Evolutionary conservation across 2,797 vertebrate species (phyloP), one percentile per base, ranked within the genome.

Genomic region (Zalophus californianus): DNA sequence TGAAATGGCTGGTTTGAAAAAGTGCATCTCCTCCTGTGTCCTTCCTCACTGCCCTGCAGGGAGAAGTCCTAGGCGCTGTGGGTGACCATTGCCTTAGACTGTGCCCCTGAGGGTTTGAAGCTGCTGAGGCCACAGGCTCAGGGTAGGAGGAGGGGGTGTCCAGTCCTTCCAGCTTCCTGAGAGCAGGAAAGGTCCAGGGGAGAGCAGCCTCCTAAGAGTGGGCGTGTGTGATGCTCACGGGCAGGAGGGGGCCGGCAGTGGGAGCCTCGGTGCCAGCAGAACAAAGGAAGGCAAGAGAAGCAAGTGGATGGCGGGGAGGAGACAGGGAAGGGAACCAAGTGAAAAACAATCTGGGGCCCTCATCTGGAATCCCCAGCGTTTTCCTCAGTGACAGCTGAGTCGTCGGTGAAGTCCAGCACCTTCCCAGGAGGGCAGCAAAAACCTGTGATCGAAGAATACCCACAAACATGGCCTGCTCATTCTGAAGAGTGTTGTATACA

Each of bases 231-330:
- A 44, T 35, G 14, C 29, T 54, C 8, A 1, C 1, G 3, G 15
- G 20, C 16, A 27, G 15, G 12, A 38, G 29, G 56, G n/a, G 32
- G 27, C 56, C 0, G 0, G 35, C 0, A 1, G 0, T 4, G 50
- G 91, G 20, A n/a, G 60, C 41, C 0, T 23, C 4, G 15, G 35
- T 8, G n/a, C 16, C 54, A 29, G 64, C n/a, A 41, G 23, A 72
- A 13, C 8, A 14, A 29, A 77, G 70, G 56, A 35, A 73, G 54
- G 32, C 72, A 48, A 13, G 38, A 29, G 54, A 41, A 52, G 52
- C 27, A 20, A 12, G 78, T 52, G 7, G 23, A 14, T 2, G 2
- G 23, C 2, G 20, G 62, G 86, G 32, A 27, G 52, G 32, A 35
- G 4, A 9, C 62, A 27, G 21, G 0, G 35, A 50, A 15, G 50